phyloP scores from a whole-genome alignment of 2,888 invertebrate genomes.

The Fragum fragum region DNA sequence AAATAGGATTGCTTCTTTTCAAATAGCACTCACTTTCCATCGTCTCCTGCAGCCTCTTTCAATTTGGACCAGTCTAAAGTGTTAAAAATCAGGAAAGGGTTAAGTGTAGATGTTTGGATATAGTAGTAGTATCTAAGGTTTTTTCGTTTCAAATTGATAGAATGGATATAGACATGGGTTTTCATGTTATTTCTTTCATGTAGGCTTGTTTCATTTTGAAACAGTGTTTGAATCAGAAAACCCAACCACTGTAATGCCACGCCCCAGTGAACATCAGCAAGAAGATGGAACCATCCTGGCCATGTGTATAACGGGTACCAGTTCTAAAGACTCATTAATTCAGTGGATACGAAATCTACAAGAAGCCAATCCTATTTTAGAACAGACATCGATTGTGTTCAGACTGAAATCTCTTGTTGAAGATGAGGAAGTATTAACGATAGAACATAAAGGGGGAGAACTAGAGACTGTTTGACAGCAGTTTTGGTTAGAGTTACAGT shows the following conservation, averaged over 20 bases:
- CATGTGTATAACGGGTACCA: conserved; percentile 96
- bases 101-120: too few relatives aligned
- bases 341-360: conserved; percentile 91
- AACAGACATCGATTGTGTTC: conserved; percentile 94
- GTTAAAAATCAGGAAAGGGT: too few relatives aligned
- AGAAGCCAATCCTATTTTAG: conserved; percentile 91
- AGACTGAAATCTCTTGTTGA: conserved; percentile 88
- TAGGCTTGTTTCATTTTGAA: conserved; percentile 78
- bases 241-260: conserved; percentile 79
- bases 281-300: conserved; percentile 96
- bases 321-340: conserved; percentile 94
- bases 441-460: conserved; percentile 15
- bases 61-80: too few relatives aligned
- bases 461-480: not conserved
- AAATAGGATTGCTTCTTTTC: too few relatives aligned
- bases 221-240: conserved; percentile 76
- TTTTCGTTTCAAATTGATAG: not conserved
- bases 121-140: too few relatives aligned
- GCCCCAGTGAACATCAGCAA: conserved; percentile 95
- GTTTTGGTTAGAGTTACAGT: not conserved
- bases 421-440: conserved; percentile 15
- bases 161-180: not conserved
- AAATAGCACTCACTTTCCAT: too few relatives aligned
- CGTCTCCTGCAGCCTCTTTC: too few relatives aligned
- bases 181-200: conserved; percentile 32